phyloP scores from a whole-genome alignment of 2,888 invertebrate species.

The Nomada hirtipes region DNA sequence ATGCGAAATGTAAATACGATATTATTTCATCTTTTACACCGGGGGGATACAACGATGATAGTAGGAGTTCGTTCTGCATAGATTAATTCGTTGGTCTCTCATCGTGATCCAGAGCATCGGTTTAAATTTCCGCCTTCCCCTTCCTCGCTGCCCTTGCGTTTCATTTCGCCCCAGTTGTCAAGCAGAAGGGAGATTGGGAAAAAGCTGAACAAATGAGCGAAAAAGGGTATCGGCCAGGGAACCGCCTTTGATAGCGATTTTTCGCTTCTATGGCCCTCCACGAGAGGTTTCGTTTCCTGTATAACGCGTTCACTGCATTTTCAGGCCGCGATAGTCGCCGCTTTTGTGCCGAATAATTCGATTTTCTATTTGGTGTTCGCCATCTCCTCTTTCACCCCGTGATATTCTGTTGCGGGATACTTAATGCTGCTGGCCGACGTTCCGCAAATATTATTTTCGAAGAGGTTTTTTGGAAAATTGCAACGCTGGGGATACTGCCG shows the following conservation, averaged over 20 bases:
- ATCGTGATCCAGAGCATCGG: constrained; percentile 25
- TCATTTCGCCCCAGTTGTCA: constrained; percentile 39
- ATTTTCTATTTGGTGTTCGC: background rate
- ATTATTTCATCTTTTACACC: constrained; percentile 31
- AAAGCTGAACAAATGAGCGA: constrained; percentile 20
- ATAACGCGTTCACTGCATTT: constrained; percentile 5
- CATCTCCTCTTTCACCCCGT: too few species aligned
- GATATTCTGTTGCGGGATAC: background rate
- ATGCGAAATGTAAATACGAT: constrained; percentile 16
- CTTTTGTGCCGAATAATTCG: constrained; percentile 20
- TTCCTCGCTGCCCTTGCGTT: background rate
- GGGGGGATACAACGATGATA: constrained; percentile 13
- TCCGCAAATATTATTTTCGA: background rate
- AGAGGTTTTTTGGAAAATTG: background rate
- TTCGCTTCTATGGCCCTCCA: constrained; percentile 6
- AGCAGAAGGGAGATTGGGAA: constrained; percentile 34
- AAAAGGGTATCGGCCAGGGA: constrained; percentile 5
- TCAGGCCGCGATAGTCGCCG: background rate
- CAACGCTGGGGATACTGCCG: background rate
- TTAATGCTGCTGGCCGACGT: background rate
- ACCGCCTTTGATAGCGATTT: constrained; percentile 48
- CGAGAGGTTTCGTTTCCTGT: constrained; percentile 24
- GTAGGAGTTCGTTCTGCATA: constrained; percentile 38
- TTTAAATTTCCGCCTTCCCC: constrained; percentile 23
- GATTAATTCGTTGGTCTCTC: constrained; percentile 35